A percentile compares a stretch with the other conserved stretches of the same genome.
These are phyloP conservation scores for Chanos chanos DNA, from an alignment of 2,797 vertebrate species.

Conservation along the genomic window DNA sequence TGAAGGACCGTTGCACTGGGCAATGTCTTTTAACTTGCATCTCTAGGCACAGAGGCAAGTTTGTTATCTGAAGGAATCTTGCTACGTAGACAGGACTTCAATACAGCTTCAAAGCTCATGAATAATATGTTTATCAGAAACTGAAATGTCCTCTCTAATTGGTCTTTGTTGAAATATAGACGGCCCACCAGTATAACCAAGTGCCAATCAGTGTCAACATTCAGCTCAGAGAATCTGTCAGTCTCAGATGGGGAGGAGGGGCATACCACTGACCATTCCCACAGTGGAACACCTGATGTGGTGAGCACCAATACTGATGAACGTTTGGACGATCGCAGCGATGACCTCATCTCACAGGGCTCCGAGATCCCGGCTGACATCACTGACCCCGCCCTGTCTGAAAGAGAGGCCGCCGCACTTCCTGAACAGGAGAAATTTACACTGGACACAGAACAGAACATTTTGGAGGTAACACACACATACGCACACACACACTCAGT, in stretches of 20 bases:
- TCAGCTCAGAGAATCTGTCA: slow-evolving; percentile 91
- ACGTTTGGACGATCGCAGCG: slow-evolving; percentile 85
- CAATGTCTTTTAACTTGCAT: too few species aligned
- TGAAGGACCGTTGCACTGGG: too few species aligned
- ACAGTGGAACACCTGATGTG: slow-evolving; percentile 91
- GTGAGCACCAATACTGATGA: slow-evolving; percentile 95
- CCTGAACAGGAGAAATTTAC: slow-evolving; percentile 77
- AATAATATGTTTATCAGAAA: too few species aligned
- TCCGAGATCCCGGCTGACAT: slow-evolving; percentile 88
- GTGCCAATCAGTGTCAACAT: slow-evolving; percentile 90
- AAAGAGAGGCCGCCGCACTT: slow-evolving; percentile 76
- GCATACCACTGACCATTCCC: slow-evolving; percentile 91
- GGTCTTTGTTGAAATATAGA: slow-evolving; percentile 54
- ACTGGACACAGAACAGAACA: slow-evolving; percentile 73
- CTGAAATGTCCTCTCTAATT: too few species aligned
- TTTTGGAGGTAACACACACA: slow-evolving; percentile 41
- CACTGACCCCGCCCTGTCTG: slow-evolving; percentile 74
- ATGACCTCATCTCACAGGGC: slow-evolving; percentile 87
- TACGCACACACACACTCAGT: neutral
- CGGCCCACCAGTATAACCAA: slow-evolving; percentile 85
- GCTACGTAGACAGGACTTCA: too few species aligned
- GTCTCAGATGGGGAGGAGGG: slow-evolving; percentile 91
- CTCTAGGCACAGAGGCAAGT: too few species aligned
- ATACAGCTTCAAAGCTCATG: too few species aligned
- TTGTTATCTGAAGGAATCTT: too few species aligned